Base-by-base conservation (phyloP, 2,797 vertebrate genomes). In the Anguilla marmorata region DNA sequence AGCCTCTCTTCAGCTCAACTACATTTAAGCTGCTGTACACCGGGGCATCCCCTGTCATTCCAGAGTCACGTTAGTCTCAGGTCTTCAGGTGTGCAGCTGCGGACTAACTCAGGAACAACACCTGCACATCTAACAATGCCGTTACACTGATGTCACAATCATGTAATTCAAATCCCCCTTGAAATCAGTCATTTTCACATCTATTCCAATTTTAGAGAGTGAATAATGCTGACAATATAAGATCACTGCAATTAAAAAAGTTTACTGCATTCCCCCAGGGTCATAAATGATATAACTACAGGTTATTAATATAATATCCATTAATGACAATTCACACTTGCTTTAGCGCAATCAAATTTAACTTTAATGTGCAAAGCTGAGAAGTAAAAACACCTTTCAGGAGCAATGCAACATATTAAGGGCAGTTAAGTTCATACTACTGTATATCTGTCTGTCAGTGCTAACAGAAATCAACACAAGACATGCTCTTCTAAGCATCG, bases 351-450 rank as follows among this genome's bases (percentile, higher is more conserved):
- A 82, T 21, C 2, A 4, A 82, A 50, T 48, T 45, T 9, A 2
- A 48, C 11, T 11, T 82, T 50, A 82, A 24, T n/a, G 45, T 82
- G 41, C 79, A 82, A 48, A 82, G 45, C 79, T 24, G 12, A 21
- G 45, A 82, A 50, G 50, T 24, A 50, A 24, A 82, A 82, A n/a
- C 79, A 82, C 48, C 76, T 48, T 50, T 82, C 79, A 50, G 50
- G 0, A 50, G 79, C 79, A 82, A 82, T 82, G 45, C 79, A 48
- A 82, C 79, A 82, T 45, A 82, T 24, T 48, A 82, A 82, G 21
- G 33, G 45, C 5, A 8, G 50, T 24, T 50, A 45, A n/a, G 45
- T 27, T 45, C 14, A 79, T 24, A 45, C 37, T 14, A 45, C 33
- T n/a, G 14, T 16, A 82, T 82, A 9, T 82, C 19, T 24, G 41